Evolutionary conservation across 2,113 vertebrate genomes (phyloP).

Genomic region (Zosterops lateralis): DNA sequence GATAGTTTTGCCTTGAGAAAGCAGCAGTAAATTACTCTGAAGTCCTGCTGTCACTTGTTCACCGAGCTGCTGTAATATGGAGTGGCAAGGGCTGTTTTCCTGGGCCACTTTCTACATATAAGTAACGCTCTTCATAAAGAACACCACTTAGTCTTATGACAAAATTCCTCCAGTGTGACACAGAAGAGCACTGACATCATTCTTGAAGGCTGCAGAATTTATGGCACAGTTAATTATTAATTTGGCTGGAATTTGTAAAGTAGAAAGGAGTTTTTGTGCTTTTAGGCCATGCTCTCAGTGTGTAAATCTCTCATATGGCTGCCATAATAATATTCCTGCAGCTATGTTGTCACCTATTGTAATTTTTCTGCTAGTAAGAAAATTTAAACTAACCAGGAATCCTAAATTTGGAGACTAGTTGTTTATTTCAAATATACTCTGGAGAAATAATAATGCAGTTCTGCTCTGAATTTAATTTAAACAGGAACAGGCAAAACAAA

Average conservation of each 20-base stretch:
- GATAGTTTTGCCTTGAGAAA: slow-evolving; percentile 55
- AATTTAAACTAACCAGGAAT: slow-evolving; percentile 75
- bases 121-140: slow-evolving; percentile 36
- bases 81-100: slow-evolving; percentile 39
- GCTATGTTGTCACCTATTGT: slow-evolving; percentile 70
- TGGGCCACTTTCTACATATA: background rate
- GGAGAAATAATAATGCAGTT: slow-evolving; percentile 76
- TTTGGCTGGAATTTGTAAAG: slow-evolving; percentile 66
- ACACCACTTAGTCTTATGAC: slow-evolving; percentile 30
- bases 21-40: slow-evolving; percentile 49
- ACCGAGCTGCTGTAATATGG: background rate
- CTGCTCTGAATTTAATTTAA: slow-evolving; percentile 83
- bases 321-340: slow-evolving; percentile 61
- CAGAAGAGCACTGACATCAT: slow-evolving; percentile 19
- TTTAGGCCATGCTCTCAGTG: slow-evolving; percentile 49
- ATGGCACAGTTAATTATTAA: slow-evolving; percentile 67
- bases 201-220: slow-evolving; percentile 38
- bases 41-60: slow-evolving; percentile 46
- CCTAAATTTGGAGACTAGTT: slow-evolving; percentile 74
- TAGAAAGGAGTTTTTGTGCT: slow-evolving; percentile 59
- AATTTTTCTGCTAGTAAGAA: slow-evolving; percentile 79
- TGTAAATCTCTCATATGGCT: slow-evolving; percentile 55
- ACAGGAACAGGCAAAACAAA: slow-evolving; percentile 82
- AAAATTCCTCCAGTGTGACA: slow-evolving; percentile 30
- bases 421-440: slow-evolving; percentile 80